Percentiles rank a stretch among this genome's conserved stretches.
Evolutionary conservation across 30 jellyfish, hydroid and myxozoan species (phyloP).

Genomic region (Cassiopea andromeda): DNA sequence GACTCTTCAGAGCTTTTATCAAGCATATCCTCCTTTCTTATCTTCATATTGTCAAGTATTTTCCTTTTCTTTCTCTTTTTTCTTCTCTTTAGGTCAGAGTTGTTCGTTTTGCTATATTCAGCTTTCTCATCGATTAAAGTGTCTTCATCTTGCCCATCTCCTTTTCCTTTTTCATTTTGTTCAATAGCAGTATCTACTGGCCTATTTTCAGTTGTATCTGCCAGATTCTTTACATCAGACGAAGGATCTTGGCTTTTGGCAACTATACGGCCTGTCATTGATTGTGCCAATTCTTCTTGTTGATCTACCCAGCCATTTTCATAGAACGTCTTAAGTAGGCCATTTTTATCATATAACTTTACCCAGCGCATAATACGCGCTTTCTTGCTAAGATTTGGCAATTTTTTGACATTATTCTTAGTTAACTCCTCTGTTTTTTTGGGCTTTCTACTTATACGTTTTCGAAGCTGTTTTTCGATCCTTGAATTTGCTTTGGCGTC

Average conservation of each 20-base stretch:
- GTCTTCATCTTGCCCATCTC: neutral
- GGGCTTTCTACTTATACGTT: slow-evolving; percentile 15
- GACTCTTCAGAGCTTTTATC: slow-evolving; percentile 62
- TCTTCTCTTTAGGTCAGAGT: neutral
- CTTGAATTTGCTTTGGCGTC: slow-evolving; percentile 36
- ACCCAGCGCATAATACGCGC: slow-evolving; percentile 59
- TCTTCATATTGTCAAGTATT: neutral
- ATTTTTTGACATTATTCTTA: slow-evolving; percentile 29
- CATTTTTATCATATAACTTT: slow-evolving; percentile 9
- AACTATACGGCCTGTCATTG: neutral
- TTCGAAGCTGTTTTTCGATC: slow-evolving; percentile 38
- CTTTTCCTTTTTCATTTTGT: neutral
- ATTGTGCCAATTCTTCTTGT: neutral
- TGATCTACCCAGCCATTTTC: slow-evolving; percentile 62
- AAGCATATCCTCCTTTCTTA: neutral
- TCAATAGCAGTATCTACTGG: neutral
- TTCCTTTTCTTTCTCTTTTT: neutral
- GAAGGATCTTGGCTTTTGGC: neutral
- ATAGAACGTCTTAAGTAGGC: slow-evolving; percentile 4
- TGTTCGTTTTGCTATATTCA: neutral
- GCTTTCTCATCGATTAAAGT: neutral
- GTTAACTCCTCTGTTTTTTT: slow-evolving; percentile 26
- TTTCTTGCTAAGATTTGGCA: slow-evolving; percentile 60
- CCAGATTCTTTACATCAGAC: neutral
- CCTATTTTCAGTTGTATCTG: neutral